Evolutionary conservation across 2,113 vertebrate species (phyloP).

Genomic region (Lamprotornis superbus): DNA sequence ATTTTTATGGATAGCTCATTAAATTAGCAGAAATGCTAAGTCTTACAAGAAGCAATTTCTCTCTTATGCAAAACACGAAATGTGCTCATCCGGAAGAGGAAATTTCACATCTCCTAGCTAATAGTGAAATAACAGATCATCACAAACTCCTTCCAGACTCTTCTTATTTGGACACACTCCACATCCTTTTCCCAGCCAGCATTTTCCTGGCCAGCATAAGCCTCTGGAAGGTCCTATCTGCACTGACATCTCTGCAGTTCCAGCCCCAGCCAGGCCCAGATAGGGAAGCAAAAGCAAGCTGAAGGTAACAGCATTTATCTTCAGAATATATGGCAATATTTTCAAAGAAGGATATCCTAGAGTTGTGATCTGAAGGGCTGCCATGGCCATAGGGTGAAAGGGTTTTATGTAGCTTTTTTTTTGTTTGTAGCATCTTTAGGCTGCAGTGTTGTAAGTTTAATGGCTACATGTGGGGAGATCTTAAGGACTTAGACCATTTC

Average conservation of each 20-base stretch:
- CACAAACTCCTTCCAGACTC: background rate
- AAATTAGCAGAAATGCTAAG: background rate
- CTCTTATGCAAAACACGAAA: background rate
- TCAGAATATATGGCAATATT: background rate
- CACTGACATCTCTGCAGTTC: background rate
- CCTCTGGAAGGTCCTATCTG: background rate
- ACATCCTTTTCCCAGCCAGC: background rate
- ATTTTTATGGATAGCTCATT: background rate
- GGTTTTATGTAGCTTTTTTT: background rate
- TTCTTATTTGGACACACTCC: background rate
- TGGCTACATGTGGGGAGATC: background rate
- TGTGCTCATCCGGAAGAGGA: background rate
- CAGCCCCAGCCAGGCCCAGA: background rate
- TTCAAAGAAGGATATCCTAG: background rate
- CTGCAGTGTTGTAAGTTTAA: background rate
- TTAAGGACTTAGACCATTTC: background rate
- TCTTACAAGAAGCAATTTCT: background rate
- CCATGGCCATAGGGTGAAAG: background rate
- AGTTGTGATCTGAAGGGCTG: background rate
- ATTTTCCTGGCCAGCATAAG: background rate
- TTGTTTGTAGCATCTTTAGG: background rate
- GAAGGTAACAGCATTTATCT: background rate
- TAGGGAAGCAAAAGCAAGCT: background rate
- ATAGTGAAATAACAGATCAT: background rate
- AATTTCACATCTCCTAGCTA: background rate